Evolutionary conservation across 1,140 invertebrate genomes (phyloP).

Genomic region (Steinernema feltiae): DNA sequence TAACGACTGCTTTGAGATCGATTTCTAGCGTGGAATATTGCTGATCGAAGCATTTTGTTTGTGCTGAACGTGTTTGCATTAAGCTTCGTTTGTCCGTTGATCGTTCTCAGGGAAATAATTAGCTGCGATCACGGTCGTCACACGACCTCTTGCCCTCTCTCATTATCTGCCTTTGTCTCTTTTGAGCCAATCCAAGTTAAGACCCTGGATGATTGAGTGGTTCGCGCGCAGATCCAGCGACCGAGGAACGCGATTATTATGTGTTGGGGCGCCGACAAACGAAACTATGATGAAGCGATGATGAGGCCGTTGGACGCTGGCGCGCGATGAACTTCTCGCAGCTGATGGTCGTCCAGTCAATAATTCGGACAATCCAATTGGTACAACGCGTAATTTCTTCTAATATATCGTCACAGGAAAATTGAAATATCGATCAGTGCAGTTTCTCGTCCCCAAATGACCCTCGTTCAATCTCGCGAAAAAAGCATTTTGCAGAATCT

Average conservation of each 20-base stretch:
- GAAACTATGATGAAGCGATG: constrained; percentile 9
- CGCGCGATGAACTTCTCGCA: background rate
- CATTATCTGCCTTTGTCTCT: constrained; percentile 9
- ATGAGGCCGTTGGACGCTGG: background rate
- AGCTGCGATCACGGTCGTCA: background rate
- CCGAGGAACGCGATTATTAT: background rate
- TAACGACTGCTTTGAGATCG: background rate
- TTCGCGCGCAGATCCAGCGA: background rate
- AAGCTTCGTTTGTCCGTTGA: background rate
- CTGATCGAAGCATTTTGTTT: background rate
- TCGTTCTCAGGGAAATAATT: background rate
- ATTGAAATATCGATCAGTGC: background rate
- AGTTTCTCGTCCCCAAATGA: background rate
- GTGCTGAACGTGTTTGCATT: background rate
- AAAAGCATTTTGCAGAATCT: background rate
- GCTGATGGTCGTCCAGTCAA: background rate
- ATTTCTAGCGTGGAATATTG: background rate
- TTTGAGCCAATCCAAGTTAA: constrained; percentile 10
- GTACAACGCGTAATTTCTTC: background rate
- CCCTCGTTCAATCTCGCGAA: background rate
- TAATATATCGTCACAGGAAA: background rate
- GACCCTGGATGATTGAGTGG: constrained; percentile 8
- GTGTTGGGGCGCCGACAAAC: background rate
- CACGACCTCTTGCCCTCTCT: background rate
- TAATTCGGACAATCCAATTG: constrained; percentile 8